Conservation (phyloP, 2,888 invertebrate species). For the Tipula unca region DNA sequence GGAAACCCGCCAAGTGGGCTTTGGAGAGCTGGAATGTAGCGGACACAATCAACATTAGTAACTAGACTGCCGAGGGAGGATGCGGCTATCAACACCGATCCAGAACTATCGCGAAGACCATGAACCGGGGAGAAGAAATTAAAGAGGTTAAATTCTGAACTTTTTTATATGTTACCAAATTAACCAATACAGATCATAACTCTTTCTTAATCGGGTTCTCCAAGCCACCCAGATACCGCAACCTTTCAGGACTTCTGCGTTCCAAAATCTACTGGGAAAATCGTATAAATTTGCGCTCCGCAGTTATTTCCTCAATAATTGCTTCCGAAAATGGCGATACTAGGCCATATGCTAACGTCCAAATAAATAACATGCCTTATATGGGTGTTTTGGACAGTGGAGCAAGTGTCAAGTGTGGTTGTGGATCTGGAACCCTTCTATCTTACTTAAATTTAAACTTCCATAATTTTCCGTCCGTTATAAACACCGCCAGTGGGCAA, state of each 20-base stretch:
- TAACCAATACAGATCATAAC: no score
- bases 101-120: background rate
- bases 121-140: background rate
- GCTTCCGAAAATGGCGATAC: background rate
- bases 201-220: no score
- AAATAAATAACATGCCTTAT: background rate
- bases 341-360: background rate
- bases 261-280: no score
- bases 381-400: background rate
- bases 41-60: no score
- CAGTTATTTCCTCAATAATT: background rate
- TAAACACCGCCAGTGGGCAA: background rate
- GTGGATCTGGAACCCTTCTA: background rate
- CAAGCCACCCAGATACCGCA: no score
- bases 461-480: background rate
- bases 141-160: no score
- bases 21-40: background rate
- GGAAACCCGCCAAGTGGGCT: background rate
- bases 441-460: background rate
- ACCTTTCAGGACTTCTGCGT: no score
- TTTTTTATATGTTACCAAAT: no score
- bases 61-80: background rate
- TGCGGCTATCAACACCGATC: background rate
- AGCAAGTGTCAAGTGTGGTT: background rate
- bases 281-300: no score